phyloP scores from a whole-genome alignment of 1,140 invertebrate species.

The Drosophila gunungcola region DNA sequence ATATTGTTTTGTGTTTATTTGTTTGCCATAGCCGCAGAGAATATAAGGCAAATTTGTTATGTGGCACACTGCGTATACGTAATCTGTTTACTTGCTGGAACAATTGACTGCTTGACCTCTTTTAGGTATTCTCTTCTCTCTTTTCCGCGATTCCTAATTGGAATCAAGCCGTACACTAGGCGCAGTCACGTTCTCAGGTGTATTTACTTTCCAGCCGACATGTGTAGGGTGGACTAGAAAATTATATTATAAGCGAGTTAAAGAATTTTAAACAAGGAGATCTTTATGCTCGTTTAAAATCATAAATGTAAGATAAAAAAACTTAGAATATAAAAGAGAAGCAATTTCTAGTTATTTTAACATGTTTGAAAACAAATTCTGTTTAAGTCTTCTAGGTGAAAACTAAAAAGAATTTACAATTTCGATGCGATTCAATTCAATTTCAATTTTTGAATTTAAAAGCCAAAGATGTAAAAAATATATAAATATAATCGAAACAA shows the following conservation, averaged over 20 bases:
- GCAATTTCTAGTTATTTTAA: too few relatives aligned
- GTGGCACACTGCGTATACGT: conserved; percentile 45
- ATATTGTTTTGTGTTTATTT: conserved; percentile 21
- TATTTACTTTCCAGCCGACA: neutral
- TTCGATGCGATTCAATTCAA: too few relatives aligned
- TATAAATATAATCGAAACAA: neutral
- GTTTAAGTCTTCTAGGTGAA: too few relatives aligned
- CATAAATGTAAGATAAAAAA: too few relatives aligned
- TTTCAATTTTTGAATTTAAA: too few relatives aligned
- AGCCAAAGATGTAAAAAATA: too few relatives aligned
- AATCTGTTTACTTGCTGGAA: conserved; percentile 20
- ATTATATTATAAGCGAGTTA: too few relatives aligned
- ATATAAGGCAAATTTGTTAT: neutral
- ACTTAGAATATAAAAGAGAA: too few relatives aligned
- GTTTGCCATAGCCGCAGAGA: conserved; percentile 8
- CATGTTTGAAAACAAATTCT: too few relatives aligned
- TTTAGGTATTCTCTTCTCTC: neutral
- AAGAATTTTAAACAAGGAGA: too few relatives aligned
- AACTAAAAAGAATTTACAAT: too few relatives aligned
- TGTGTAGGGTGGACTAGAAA: neutral
- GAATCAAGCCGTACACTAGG: conserved; percentile 1
- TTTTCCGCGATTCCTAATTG: conserved; percentile 6
- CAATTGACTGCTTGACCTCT: conserved; percentile 43
- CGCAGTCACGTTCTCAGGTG: conserved; percentile 10
- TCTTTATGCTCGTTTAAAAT: too few relatives aligned